Evolutionary conservation across 2,888 invertebrate genomes (phyloP), one percentile per base, ranked within the genome.

Genomic region (Esperia sulphurella): DNA sequence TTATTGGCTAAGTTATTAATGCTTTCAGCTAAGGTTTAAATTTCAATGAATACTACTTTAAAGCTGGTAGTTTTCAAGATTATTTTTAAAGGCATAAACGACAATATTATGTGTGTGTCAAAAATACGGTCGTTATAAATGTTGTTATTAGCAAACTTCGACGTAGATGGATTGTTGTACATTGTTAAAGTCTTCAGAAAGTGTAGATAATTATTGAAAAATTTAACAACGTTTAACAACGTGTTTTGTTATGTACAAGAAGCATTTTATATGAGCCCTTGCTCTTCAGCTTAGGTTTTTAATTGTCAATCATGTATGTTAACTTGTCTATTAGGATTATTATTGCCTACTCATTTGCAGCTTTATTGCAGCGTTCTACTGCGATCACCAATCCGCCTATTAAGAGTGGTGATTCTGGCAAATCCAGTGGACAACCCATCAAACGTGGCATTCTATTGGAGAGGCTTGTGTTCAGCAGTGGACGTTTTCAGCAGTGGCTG

Each of bases 81-180:
- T n/a, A 55, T 56, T 59, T 57, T 56, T 59, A 61, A 60, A 55
- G 60, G 53, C 53, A 54, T 63, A 31, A 13, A 42, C 43, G n/a
- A 61, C 53, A 64, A 68, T 71, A 68, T 69, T 71, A 68, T 69
- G 64, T 50, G 44, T 48, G 43, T 52, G 58, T 52, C 55, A 52
- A 54, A 62, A 57, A 58, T 55, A 48, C 52, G 54, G 50, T 52
- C 50, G 59, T 66, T 58, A 59, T 58, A 51, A 66, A 72, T 67
- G 62, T 54, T 60, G 60, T 65, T 72, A 71, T 72, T 71, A 71
- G 61, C 64, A 54, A 72, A 72, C 54, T 64, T 64, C 51, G 57
- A 61, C 64, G 48, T 57, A 52, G 63, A 66, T 47, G 45, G 47
- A 60, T 61, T 39, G 41, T 35, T 14, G 41, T 43, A 51, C 52